Percentiles rank a stretch among this genome's conserved stretches.
phyloP scores from a whole-genome alignment of 2,113 vertebrate genomes.

The Microtus montanus region DNA sequence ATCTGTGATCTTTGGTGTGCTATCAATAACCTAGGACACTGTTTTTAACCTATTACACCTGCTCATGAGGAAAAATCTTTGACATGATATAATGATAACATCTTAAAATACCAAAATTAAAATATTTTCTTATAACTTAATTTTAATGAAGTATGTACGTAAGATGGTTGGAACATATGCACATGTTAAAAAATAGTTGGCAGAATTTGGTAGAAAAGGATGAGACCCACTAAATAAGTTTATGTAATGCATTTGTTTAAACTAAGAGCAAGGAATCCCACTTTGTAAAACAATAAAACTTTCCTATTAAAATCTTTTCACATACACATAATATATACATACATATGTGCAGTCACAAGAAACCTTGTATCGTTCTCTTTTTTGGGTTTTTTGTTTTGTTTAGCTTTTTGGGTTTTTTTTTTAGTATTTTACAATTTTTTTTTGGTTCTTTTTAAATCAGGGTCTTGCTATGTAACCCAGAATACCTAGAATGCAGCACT shows the following conservation, averaged over 20 bases:
- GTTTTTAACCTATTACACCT: background rate
- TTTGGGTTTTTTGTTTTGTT: too few relatives aligned
- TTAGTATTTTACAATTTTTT: background rate
- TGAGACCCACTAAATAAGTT: constrained; percentile 35
- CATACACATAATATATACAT: background rate
- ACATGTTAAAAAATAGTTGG: background rate
- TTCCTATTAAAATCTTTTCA: constrained; percentile 1
- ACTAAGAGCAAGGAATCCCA: constrained; percentile 24
- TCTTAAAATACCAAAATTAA: constrained; percentile 8
- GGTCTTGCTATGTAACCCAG: background rate
- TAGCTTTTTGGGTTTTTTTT: too few relatives aligned
- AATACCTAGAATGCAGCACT: background rate
- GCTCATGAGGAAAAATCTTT: background rate
- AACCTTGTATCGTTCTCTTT: background rate
- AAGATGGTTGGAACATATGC: background rate
- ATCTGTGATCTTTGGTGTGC: background rate
- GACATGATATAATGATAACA: constrained; percentile 19
- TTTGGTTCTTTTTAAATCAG: background rate
- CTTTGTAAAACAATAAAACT: background rate
- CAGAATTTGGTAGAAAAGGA: background rate
- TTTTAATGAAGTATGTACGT: background rate
- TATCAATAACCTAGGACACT: constrained; percentile 12
- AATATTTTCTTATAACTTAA: constrained; percentile 47
- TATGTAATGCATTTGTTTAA: constrained; percentile 36
- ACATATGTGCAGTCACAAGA: background rate